Evolutionary conservation across 2,888 invertebrate genomes (phyloP).

Genomic region (Cataglyphis albicans): DNA sequence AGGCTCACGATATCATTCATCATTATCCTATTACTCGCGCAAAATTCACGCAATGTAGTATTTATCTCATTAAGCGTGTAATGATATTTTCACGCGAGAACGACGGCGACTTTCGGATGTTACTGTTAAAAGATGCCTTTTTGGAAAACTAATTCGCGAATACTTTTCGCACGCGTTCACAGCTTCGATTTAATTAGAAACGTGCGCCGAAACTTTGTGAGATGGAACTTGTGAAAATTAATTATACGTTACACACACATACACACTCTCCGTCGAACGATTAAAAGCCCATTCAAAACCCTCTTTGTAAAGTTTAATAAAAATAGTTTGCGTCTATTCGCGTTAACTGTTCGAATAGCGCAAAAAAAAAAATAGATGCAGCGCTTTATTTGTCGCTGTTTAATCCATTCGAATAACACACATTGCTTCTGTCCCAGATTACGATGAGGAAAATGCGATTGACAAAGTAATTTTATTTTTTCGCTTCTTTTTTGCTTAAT

Average conservation of each 20-base stretch:
- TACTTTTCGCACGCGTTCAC: constrained; percentile 35
- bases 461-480: constrained; percentile 1
- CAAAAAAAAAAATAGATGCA: background rate
- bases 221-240: constrained; percentile 55
- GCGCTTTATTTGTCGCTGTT: constrained; percentile 38
- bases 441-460: background rate
- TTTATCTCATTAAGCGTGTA: constrained; percentile 6
- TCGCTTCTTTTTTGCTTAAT: background rate
- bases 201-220: constrained; percentile 48
- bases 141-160: constrained; percentile 48
- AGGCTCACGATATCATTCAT: background rate
- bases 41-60: background rate
- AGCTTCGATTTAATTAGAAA: constrained; percentile 49
- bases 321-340: constrained; percentile 48
- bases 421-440: constrained; percentile 23
- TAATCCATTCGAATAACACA: constrained; percentile 26
- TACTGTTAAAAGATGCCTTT: constrained; percentile 25
- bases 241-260: constrained; percentile 46
- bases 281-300: constrained; percentile 51
- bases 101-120: constrained; percentile 2
- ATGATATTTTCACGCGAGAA: constrained; percentile 14
- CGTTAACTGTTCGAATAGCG: constrained; percentile 30
- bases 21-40: constrained; percentile 4
- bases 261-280: constrained; percentile 24
- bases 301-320: constrained; percentile 39